A percentile compares a stretch with the other conserved stretches of the same genome.
Conservation (phyloP, 2,888 invertebrate genomes). For the Orthonevra nobilis region DNA sequence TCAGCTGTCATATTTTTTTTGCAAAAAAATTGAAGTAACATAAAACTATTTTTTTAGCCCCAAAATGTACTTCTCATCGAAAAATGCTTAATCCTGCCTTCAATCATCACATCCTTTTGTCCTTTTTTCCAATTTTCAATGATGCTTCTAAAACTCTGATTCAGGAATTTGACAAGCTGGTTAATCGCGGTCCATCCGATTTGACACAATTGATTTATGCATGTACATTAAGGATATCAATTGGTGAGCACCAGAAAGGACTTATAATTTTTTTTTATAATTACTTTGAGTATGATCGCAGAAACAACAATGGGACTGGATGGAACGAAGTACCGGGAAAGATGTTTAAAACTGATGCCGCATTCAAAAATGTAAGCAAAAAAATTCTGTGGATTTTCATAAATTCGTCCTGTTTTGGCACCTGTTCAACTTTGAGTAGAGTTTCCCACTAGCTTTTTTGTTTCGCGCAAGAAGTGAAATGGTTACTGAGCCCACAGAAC, state of each 20-base stretch:
- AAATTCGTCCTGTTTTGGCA: too few species aligned
- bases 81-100: slow-evolving; percentile 56
- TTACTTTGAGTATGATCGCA: too few species aligned
- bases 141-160: slow-evolving; percentile 2
- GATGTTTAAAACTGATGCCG: slow-evolving; percentile 38
- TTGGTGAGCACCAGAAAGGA: slow-evolving; percentile 41
- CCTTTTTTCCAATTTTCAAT: slow-evolving; percentile 47
- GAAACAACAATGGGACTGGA: slow-evolving; percentile 53
- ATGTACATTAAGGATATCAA: slow-evolving; percentile 37
- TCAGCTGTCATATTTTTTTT: neutral
- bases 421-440: too few species aligned
- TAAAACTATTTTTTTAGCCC: neutral
- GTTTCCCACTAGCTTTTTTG: too few species aligned
- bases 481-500: too few species aligned
- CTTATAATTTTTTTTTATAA: too few species aligned
- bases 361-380: slow-evolving; percentile 31
- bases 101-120: slow-evolving; percentile 31
- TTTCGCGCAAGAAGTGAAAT: too few species aligned
- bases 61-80: slow-evolving; percentile 37
- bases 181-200: slow-evolving; percentile 4
- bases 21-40: too few species aligned
- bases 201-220: slow-evolving; percentile 2
- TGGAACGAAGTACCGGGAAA: slow-evolving; percentile 40
- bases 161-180: slow-evolving; percentile 24
- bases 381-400: too few species aligned